phyloP scores from a whole-genome alignment of 2,888 invertebrate genomes.

The Neoascia interrupta region DNA sequence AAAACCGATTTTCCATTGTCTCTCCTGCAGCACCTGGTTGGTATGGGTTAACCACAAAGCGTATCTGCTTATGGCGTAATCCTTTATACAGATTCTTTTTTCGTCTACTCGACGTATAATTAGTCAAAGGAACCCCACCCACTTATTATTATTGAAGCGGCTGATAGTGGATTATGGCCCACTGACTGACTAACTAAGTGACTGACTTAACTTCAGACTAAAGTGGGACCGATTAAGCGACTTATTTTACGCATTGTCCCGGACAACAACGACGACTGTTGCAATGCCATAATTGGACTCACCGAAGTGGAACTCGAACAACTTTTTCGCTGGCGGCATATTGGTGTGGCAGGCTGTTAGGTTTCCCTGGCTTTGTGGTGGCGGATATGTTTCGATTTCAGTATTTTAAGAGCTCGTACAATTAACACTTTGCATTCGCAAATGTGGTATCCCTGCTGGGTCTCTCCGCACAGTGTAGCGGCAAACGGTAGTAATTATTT shows the following conservation, averaged over 20 bases:
- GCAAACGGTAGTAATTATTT: too few relatives aligned
- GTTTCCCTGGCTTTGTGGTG: too few relatives aligned
- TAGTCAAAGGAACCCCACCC: conserved; percentile 43
- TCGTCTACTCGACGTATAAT: conserved; percentile 37
- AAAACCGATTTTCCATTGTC: conserved; percentile 49
- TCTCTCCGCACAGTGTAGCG: too few relatives aligned
- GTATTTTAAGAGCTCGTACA: too few relatives aligned
- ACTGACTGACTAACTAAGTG: conserved; percentile 55
- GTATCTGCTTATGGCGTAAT: conserved; percentile 38
- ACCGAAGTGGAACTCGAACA: conserved; percentile 65
- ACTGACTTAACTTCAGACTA: conserved; percentile 3
- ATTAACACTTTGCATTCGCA: too few relatives aligned
- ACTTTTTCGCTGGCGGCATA: conserved; percentile 47
- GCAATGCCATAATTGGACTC: conserved; percentile 66
- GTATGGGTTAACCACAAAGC: conserved; percentile 39
- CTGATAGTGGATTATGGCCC: conserved; percentile 45
- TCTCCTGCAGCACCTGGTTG: conserved; percentile 20
- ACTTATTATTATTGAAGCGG: conserved; percentile 26
- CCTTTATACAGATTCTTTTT: conserved; percentile 56
- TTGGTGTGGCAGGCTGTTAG: conserved; percentile 38
- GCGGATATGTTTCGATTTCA: too few relatives aligned
- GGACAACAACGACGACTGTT: conserved; percentile 52
- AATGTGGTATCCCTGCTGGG: too few relatives aligned
- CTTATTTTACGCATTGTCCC: conserved; percentile 63
- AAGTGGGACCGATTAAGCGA: conserved; percentile 27